Evolutionary conservation across 1,140 invertebrate genomes (phyloP).

Genomic region (Sycophila sp.): DNA sequence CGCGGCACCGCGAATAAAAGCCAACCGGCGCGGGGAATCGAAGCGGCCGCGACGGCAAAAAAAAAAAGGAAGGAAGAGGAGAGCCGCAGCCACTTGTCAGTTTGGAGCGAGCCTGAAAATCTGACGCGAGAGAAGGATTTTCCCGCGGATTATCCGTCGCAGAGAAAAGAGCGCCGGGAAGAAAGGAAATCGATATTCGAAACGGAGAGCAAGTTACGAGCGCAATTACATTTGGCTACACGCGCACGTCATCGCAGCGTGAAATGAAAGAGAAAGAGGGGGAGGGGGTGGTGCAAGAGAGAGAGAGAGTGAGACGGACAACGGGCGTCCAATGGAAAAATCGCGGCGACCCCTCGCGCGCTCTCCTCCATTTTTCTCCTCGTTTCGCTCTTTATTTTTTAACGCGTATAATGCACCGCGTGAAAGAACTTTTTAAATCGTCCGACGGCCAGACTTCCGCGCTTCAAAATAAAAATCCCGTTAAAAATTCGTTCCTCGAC

Average conservation of each 20-base stretch:
- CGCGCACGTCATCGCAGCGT: conserved; percentile 25
- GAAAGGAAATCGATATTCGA: conserved; percentile 38
- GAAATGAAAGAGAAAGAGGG: conserved; percentile 25
- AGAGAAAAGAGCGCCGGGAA: conserved; percentile 6
- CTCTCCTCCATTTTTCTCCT: neutral
- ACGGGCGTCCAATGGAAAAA: conserved; percentile 26
- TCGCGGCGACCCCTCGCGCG: neutral
- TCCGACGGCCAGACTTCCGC: neutral
- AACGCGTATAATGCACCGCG: conserved; percentile 27
- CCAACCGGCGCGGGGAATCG: neutral
- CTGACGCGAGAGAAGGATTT: conserved; percentile 31
- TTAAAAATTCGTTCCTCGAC: conserved; percentile 23
- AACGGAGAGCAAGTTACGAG: conserved; percentile 31
- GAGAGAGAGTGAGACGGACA: neutral
- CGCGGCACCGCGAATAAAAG: neutral
- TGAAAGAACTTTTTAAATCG: conserved; percentile 34
- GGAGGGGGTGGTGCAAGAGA: too few species aligned
- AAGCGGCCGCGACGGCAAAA: neutral
- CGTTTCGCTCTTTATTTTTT: neutral
- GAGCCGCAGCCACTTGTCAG: neutral
- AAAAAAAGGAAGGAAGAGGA: neutral
- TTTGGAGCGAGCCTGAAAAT: conserved; percentile 19
- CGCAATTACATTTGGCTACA: conserved; percentile 36
- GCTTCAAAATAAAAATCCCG: conserved; percentile 25
- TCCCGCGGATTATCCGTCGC: conserved; percentile 25